Percentiles rank a stretch among this genome's conserved stretches.
Evolutionary conservation across 1,140 invertebrate genomes (phyloP).

Genomic region (Eurosta solidaginis): DNA sequence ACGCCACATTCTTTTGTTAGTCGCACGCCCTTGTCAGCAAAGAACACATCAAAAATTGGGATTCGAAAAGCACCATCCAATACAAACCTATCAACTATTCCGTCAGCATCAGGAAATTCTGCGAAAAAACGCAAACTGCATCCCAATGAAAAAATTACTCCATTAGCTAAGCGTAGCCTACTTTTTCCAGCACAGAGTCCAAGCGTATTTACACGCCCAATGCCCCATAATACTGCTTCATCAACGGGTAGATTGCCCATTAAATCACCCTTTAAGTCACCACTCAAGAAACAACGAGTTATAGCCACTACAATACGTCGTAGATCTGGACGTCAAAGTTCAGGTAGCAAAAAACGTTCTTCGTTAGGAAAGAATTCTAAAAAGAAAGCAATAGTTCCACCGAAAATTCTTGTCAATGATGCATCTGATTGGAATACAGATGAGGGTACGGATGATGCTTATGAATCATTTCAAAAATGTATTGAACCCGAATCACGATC

Average conservation of each 20-base stretch:
- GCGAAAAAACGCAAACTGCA: constrained; percentile 43
- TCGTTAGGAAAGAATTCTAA: constrained; percentile 26
- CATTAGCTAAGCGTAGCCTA: constrained; percentile 46
- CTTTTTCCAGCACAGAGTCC: constrained; percentile 38
- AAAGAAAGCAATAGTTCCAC: neutral
- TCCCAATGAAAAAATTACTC: constrained; percentile 26
- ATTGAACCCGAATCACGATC: constrained; percentile 45
- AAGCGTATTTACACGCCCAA: constrained; percentile 27
- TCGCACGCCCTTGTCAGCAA: constrained; percentile 43
- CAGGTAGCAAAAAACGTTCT: constrained; percentile 33
- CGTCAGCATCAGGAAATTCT: constrained; percentile 3
- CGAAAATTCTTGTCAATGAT: constrained; percentile 14
- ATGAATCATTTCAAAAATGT: constrained; percentile 44
- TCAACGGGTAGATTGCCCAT: neutral
- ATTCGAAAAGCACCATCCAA: constrained; percentile 50
- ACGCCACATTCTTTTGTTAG: constrained; percentile 31
- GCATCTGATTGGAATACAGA: constrained; percentile 35
- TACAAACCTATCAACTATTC: constrained; percentile 12
- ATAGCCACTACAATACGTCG: constrained; percentile 46
- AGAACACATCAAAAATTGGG: constrained; percentile 46
- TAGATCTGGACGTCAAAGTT: constrained; percentile 43
- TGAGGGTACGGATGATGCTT: constrained; percentile 37
- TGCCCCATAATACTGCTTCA: constrained; percentile 18
- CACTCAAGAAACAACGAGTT: constrained; percentile 44
- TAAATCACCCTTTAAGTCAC: constrained; percentile 38